Conservation (phyloP, 2,113 vertebrate genomes). For the Syngnathus typhle region DNA sequence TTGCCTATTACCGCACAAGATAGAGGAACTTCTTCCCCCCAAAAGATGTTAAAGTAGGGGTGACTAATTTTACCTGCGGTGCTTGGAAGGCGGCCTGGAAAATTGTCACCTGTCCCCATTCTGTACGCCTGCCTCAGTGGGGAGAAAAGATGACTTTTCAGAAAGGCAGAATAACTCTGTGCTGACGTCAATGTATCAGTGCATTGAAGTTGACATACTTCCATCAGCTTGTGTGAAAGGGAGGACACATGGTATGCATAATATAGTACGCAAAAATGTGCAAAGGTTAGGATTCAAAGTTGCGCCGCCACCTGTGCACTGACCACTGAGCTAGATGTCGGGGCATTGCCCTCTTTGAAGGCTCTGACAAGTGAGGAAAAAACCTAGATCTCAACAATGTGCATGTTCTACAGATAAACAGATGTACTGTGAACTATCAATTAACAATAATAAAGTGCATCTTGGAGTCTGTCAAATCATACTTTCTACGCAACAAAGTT, state of each 20-base stretch:
- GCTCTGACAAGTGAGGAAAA: no score
- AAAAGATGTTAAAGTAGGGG: conserved; percentile 20
- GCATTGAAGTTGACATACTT: neutral
- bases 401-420: no score
- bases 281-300: no score
- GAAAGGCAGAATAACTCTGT: conserved; percentile 17
- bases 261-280: no score
- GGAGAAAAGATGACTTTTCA: conserved; percentile 7
- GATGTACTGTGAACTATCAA: no score
- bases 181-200: conserved; percentile 29
- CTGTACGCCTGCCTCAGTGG: conserved; percentile 4
- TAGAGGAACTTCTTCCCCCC: neutral
- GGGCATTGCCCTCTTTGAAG: no score
- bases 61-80: conserved; percentile 1
- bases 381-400: no score
- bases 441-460: no score
- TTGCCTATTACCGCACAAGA: conserved; percentile 19
- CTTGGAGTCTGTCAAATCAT: no score
- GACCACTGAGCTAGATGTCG: no score
- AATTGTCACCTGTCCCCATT: neutral
- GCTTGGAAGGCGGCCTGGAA: conserved; percentile 9
- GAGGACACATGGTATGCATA: neutral
- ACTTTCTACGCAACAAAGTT: no score
- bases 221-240: neutral
- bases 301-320: no score